A percentile compares a stretch with the other conserved stretches of the same genome.
Conservation (phyloP, 2,113 vertebrate genomes). For the Damaliscus lunatus region DNA sequence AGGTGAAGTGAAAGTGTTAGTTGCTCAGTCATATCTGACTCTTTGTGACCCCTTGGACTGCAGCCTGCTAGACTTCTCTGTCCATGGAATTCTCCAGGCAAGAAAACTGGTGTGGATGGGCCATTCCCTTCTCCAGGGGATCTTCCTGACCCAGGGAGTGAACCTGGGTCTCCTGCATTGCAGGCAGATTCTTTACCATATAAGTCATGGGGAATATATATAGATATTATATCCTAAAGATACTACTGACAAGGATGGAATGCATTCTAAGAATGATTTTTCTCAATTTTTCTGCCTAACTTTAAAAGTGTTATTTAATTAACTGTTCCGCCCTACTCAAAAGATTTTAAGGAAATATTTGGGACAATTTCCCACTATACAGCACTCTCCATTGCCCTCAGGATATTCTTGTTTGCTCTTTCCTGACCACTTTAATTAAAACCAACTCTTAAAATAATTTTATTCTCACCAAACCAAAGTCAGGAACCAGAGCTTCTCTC, state of each 20-base stretch:
- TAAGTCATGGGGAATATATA: background rate
- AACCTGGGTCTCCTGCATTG: background rate
- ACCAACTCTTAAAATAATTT: background rate
- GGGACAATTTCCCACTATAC: background rate
- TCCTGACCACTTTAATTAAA: background rate
- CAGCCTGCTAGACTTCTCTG: background rate
- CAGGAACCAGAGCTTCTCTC: background rate
- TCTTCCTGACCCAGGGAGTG: background rate
- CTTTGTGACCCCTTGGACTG: background rate
- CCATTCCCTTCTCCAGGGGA: background rate
- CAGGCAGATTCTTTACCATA: background rate
- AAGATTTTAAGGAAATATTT: conserved; percentile 1
- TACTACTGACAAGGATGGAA: background rate
- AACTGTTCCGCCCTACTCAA: background rate
- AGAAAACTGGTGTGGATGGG: background rate
- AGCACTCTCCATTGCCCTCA: background rate
- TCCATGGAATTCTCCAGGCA: background rate
- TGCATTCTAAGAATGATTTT: background rate
- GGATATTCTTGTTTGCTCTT: background rate
- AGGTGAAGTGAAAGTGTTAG: background rate
- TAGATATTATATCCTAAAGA: background rate
- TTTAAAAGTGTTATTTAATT: background rate
- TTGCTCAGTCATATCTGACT: background rate
- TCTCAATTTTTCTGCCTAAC: background rate
- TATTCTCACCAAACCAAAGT: background rate